phyloP scores from a whole-genome alignment of 2,797 vertebrate species.

The Muscicapa comitata region DNA sequence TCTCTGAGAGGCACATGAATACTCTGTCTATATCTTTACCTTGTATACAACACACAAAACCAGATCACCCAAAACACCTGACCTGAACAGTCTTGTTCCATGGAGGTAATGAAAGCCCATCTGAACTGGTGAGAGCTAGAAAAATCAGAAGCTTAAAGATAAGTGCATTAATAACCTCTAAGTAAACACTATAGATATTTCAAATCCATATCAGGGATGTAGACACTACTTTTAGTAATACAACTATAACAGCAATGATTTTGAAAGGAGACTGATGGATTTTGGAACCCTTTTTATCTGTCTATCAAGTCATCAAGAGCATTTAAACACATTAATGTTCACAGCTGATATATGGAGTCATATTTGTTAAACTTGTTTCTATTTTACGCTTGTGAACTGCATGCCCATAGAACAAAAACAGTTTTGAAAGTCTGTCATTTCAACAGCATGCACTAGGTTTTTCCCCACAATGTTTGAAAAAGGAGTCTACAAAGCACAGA shows the following conservation, averaged over 20 bases:
- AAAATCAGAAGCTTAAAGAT: neutral
- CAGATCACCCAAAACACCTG: neutral
- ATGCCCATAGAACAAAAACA: neutral
- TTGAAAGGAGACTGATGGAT: neutral
- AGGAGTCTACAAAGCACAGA: neutral
- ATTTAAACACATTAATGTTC: neutral
- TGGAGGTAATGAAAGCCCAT: neutral
- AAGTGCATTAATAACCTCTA: neutral
- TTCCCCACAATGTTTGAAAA: neutral
- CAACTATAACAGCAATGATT: neutral
- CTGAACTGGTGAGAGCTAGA: neutral
- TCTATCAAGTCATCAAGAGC: neutral
- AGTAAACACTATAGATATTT: neutral
- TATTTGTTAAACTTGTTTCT: neutral
- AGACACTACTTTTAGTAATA: neutral
- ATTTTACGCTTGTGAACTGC: neutral
- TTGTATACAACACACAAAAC: neutral
- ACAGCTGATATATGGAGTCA: neutral
- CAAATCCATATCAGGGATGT: neutral
- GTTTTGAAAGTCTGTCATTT: neutral
- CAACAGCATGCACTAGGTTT: neutral
- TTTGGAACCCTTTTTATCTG: neutral
- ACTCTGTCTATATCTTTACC: neutral
- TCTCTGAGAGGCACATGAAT: neutral
- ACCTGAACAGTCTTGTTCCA: accelerated